Evolutionary conservation across 2,797 vertebrate genomes (phyloP).

Genomic region (Dryobates pubescens): DNA sequence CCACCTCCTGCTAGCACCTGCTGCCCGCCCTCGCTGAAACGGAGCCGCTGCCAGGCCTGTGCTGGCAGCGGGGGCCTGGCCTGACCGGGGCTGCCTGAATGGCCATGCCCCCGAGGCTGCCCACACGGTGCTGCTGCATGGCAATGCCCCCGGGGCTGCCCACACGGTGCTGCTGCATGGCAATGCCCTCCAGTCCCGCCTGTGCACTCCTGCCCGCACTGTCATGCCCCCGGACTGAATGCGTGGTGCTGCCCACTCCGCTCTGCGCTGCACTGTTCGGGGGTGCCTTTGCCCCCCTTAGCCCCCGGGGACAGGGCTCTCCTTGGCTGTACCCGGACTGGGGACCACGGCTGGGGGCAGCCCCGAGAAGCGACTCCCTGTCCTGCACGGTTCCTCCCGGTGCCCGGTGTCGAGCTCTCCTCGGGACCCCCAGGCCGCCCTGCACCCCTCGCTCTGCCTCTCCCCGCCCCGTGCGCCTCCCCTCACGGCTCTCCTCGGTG

Average conservation of each 20-base stretch:
- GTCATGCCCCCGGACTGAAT: not conserved
- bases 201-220: not conserved
- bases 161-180: not conserved
- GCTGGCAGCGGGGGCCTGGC: not conserved
- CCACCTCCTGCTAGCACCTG: slow-evolving; percentile 33
- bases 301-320: fast-evolving
- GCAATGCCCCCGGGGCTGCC: too few species aligned
- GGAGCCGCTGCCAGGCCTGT: not conserved
- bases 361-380: not conserved
- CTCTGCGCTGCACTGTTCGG: not conserved
- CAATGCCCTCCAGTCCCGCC: not conserved
- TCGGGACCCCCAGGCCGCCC: not conserved
- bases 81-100: fast-evolving
- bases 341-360: too few species aligned
- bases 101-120: too few species aligned
- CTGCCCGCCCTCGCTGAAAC: not conserved
- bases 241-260: not conserved
- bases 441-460: not conserved
- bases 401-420: not conserved
- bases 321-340: not conserved
- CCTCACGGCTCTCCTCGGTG: not conserved
- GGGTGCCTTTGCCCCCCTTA: not conserved
- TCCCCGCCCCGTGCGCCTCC: not conserved
- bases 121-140: not conserved
- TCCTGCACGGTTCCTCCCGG: not conserved